phyloP scores from a whole-genome alignment of 1,140 invertebrate genomes.

The Aphidius ervi region DNA sequence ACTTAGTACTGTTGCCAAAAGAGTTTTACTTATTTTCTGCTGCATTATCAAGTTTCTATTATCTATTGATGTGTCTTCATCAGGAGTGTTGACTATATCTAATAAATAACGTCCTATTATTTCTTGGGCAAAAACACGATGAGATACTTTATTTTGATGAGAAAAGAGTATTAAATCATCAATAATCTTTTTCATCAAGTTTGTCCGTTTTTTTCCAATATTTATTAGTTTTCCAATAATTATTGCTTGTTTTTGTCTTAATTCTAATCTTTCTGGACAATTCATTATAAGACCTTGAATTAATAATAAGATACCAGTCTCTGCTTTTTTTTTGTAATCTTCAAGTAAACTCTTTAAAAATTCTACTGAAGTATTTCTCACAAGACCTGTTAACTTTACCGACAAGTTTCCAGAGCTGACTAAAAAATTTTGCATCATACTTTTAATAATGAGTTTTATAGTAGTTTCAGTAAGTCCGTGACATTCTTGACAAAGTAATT shows the following conservation, averaged over 20 bases:
- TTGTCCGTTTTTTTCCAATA: conserved; percentile 35
- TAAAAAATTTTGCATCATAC: conserved; percentile 44
- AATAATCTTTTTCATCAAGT: conserved; percentile 35
- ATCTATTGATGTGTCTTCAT: conserved; percentile 28
- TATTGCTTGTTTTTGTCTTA: conserved; percentile 54
- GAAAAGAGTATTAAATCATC: conserved; percentile 54
- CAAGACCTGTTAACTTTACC: conserved; percentile 40
- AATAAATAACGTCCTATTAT: conserved; percentile 53
- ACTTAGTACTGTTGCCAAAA: conserved; percentile 53
- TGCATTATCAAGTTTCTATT: conserved; percentile 3
- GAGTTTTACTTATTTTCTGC: conserved; percentile 43
- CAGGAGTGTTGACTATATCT: conserved; percentile 24
- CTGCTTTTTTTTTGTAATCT: conserved; percentile 40
- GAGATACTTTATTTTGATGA: conserved; percentile 50
- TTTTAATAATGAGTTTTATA: conserved; percentile 51
- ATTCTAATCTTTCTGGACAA: conserved; percentile 59
- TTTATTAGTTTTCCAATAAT: conserved; percentile 53
- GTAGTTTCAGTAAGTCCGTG: conserved; percentile 52
- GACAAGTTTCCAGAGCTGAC: conserved; percentile 36
- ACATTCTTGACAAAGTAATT: conserved; percentile 47
- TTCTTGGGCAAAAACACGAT: conserved; percentile 58
- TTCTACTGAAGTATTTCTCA: conserved; percentile 52
- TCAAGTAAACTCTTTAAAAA: conserved; percentile 54
- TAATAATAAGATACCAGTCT: conserved; percentile 48
- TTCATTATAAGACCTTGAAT: conserved; percentile 59